phyloP scores from a whole-genome alignment of 2,888 invertebrate genomes.

The Synergus laeviventris region DNA sequence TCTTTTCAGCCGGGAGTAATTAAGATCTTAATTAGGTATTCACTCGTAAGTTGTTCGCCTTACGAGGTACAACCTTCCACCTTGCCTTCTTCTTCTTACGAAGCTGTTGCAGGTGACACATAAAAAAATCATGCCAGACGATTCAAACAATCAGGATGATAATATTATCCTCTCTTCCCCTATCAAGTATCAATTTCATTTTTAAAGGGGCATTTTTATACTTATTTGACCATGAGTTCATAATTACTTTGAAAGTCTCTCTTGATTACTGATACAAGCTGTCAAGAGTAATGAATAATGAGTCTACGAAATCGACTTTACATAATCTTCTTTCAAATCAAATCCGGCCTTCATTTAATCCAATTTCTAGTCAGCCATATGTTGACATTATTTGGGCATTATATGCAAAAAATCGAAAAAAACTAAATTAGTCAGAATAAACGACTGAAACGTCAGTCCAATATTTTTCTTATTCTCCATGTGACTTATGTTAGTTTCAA shows the following conservation, averaged over 20 bases:
- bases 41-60: conserved; percentile 56
- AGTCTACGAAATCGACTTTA: background rate
- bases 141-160: conserved; percentile 47
- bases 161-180: conserved; percentile 44
- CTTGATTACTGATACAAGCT: background rate
- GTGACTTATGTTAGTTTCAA: too few relatives aligned
- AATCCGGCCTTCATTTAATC: too few relatives aligned
- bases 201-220: conserved; percentile 44
- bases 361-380: too few relatives aligned
- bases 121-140: conserved; percentile 48
- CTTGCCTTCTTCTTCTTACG: conserved; percentile 48
- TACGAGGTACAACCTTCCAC: conserved; percentile 52
- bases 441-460: too few relatives aligned
- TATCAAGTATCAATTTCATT: conserved; percentile 49
- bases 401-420: too few relatives aligned
- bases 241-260: background rate
- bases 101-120: conserved; percentile 21
- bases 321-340: background rate
- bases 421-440: too few relatives aligned
- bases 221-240: background rate
- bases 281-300: background rate
- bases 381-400: too few relatives aligned
- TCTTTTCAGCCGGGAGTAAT: conserved; percentile 63
- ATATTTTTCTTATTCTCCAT: too few relatives aligned
- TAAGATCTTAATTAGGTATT: conserved; percentile 73